These are phyloP conservation scores for Megaustenia siamemsis DNA, from an alignment of 2,888 invertebrate species.

Conservation along the genomic window DNA sequence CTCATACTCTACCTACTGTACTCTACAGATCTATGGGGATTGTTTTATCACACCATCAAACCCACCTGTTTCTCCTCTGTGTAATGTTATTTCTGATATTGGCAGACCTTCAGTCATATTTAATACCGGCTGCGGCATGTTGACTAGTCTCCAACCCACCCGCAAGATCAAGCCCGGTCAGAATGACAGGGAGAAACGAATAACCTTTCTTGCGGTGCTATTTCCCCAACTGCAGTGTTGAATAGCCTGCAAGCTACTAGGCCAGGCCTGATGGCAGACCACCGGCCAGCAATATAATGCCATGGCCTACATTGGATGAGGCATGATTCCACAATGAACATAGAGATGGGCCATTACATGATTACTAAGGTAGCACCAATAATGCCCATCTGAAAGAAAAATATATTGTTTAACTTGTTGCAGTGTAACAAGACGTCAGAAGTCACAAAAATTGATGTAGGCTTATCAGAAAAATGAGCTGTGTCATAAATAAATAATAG, in stretches of 20 bases:
- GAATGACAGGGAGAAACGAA: slow-evolving; percentile 30
- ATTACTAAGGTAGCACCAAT: slow-evolving; percentile 26
- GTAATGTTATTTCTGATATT: slow-evolving; percentile 49
- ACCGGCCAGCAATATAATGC: slow-evolving; percentile 40
- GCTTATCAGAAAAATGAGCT: slow-evolving; percentile 1
- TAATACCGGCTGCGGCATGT: slow-evolving; percentile 39
- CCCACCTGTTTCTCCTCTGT: slow-evolving; percentile 54
- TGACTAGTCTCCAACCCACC: slow-evolving; percentile 28
- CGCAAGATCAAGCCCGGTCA: slow-evolving; percentile 52
- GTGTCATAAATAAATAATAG: slow-evolving; percentile 1
- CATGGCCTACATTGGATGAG: slow-evolving; percentile 8
- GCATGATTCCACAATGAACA: slow-evolving; percentile 1
- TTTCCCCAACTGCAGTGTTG: slow-evolving; percentile 43
- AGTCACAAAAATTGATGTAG: not conserved
- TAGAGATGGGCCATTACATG: slow-evolving; percentile 14
- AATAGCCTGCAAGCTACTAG: slow-evolving; percentile 46
- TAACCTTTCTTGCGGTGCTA: slow-evolving; percentile 31
- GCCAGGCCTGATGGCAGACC: not conserved
- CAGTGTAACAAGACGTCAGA: slow-evolving; percentile 50
- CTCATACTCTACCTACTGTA: too few species aligned
- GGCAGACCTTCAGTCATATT: slow-evolving; percentile 50
- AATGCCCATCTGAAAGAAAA: slow-evolving; percentile 29
- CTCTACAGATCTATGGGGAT: too few species aligned
- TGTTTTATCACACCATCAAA: too few species aligned
- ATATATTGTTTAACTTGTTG: slow-evolving; percentile 38